phyloP scores from a whole-genome alignment of 2,113 vertebrate species.

The Macroglossus sobrinus region DNA sequence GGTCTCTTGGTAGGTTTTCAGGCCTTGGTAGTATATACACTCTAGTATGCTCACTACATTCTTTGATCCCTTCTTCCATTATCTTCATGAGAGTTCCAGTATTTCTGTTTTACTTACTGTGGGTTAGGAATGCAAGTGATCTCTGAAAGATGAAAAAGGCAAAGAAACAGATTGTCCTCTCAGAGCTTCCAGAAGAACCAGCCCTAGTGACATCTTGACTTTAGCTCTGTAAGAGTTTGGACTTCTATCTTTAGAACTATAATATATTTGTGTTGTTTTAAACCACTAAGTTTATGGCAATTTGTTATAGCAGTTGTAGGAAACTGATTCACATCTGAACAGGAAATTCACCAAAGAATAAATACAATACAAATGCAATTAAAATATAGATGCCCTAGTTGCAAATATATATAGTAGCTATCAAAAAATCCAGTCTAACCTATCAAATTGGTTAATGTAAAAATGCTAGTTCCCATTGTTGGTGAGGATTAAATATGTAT shows the following conservation, averaged over 20 bases:
- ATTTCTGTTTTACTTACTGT: background rate
- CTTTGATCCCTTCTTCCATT: background rate
- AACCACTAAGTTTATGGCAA: background rate
- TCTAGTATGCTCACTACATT: background rate
- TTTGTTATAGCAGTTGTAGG: background rate
- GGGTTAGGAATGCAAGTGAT: background rate
- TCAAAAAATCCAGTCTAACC: constrained; percentile 25
- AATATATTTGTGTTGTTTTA: background rate
- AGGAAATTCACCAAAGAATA: background rate
- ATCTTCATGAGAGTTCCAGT: background rate
- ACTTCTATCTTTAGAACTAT: background rate
- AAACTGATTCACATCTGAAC: background rate
- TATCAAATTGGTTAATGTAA: background rate
- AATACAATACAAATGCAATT: background rate
- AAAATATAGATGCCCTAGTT: background rate
- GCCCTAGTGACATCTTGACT: background rate
- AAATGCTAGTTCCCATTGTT: background rate
- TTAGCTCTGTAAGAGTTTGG: background rate
- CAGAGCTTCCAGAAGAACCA: background rate
- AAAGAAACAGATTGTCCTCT: background rate
- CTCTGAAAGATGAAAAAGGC: background rate
- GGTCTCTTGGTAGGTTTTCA: background rate
- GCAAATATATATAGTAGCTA: background rate
- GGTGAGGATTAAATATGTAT: background rate
- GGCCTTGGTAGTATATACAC: background rate